These are phyloP conservation scores for Zophobas atratus DNA, from an alignment of 1,140 invertebrate genomes.

Conservation along the genomic window DNA sequence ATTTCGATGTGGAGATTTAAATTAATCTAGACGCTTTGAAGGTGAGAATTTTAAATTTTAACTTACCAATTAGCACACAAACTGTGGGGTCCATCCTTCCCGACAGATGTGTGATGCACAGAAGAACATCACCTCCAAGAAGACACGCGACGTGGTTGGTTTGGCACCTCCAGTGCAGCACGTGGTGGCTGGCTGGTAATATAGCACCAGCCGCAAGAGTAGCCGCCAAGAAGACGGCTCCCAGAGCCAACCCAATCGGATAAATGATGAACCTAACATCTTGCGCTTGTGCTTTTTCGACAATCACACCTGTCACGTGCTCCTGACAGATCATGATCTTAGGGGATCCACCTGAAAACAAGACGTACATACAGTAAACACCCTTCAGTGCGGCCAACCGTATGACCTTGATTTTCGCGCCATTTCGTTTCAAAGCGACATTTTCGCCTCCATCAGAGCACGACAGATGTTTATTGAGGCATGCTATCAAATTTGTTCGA, in stretches of 20 bases:
- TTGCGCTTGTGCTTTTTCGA: slow-evolving; percentile 14
- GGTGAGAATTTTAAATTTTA: too few relatives aligned
- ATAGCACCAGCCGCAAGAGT: slow-evolving; percentile 83
- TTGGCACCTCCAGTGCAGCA: slow-evolving; percentile 88
- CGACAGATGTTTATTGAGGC: background rate
- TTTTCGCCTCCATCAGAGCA: slow-evolving; percentile 14
- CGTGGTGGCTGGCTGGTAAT: slow-evolving; percentile 85
- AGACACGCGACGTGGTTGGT: slow-evolving; percentile 86
- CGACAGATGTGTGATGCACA: slow-evolving; percentile 81
- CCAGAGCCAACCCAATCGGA: slow-evolving; percentile 82
- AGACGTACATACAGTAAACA: background rate
- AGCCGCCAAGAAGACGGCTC: slow-evolving; percentile 83
- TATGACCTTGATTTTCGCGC: slow-evolving; percentile 56
- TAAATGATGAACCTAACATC: slow-evolving; percentile 79
- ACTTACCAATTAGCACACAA: slow-evolving; percentile 77
- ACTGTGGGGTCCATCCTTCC: slow-evolving; percentile 71
- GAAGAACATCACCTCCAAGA: slow-evolving; percentile 82
- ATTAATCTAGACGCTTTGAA: too few relatives aligned
- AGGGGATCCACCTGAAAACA: slow-evolving; percentile 55
- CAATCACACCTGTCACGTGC: slow-evolving; percentile 37
- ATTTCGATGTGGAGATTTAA: too few relatives aligned
- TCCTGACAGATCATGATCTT: slow-evolving; percentile 57
- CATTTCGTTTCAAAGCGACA: background rate
- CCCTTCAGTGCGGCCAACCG: background rate
- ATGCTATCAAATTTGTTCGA: background rate